Evolutionary conservation across 1,140 invertebrate species (phyloP).

Genomic region (Phthorimaea operculella): DNA sequence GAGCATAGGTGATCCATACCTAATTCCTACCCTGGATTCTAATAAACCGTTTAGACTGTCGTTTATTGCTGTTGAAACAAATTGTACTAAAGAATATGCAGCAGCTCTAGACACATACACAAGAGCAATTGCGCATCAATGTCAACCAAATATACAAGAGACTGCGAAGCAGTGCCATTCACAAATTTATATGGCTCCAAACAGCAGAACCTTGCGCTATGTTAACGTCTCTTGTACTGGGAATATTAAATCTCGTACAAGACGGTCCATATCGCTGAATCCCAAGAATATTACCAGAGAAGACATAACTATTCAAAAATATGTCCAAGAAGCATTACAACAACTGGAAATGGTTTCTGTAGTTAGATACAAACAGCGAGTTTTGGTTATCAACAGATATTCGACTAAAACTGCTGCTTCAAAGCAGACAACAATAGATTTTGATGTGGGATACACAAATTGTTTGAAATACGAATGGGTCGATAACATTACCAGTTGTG

Average conservation of each 20-base stretch:
- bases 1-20: constrained; percentile 26
- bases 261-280: not conserved
- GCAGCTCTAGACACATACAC: not conserved
- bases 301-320: constrained; percentile 26
- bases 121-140: not conserved
- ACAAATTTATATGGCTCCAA: not conserved
- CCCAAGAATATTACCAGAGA: not conserved
- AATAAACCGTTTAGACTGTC: constrained; percentile 30
- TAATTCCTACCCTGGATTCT: constrained; percentile 38
- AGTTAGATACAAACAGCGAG: constrained; percentile 44
- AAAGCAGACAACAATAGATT: constrained; percentile 46
- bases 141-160: not conserved
- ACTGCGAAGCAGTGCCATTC: not conserved
- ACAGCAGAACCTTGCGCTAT: not conserved
- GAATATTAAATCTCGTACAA: not conserved
- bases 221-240: not conserved
- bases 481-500: constrained; percentile 40
- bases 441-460: constrained; percentile 52
- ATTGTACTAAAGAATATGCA: constrained; percentile 36
- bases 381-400: constrained; percentile 42
- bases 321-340: constrained; percentile 38
- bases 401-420: constrained; percentile 39
- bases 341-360: constrained; percentile 46
- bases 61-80: constrained; percentile 33
- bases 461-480: constrained; percentile 54